Evolutionary conservation across 2,113 vertebrate genomes (phyloP), one percentile per base, ranked within the genome.

Genomic region (Corythaeola cristata): DNA sequence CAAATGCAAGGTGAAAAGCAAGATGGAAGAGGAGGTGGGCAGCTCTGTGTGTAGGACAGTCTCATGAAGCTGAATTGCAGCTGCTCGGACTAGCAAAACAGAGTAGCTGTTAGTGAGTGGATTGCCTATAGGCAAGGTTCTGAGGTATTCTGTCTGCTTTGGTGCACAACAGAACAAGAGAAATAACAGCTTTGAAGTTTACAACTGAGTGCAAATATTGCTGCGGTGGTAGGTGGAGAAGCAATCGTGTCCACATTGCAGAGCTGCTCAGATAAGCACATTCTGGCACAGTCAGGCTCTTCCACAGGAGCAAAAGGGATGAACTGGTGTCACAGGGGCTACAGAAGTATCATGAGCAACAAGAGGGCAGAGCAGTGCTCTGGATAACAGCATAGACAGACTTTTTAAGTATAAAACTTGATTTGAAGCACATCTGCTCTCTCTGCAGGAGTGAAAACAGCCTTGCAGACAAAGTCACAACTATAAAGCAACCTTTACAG

Each of bases 91-190:
- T 23, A 83, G 35, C 27, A 79, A 73, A 79, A 59, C 32, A 41
- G 28, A 50, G 52, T 14, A 47, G 28, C n/a, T 72, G 37, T 21
- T 56, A 58, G 62, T 3, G 2, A 0, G 0, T 12, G 15, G 47
- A 32, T 5, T 53, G 56, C 47, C 41, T 53, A 12, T 1, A 44
- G 37, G 37, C n/a, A 64, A 86, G 53, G 37, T 64, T 66, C 49
- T 37, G 24, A 85, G 33, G 7, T 59, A 24, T 47, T 49, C 59
- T 62, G 15, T 27, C 59, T 74, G 21, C 33, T 69, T 77, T 53
- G 35, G 15, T 45, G 11, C 20, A 45, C 84, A 68, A 39, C 39
- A 47, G 66, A 47, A 41, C 6, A 71, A 62, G 69, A 52, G 22
- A 58, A 77, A 15, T 15, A 52, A 74, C 23, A 30, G 24, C 49